Evolutionary conservation across 2,888 invertebrate species (phyloP), one percentile per base, ranked within the genome.

Genomic region (Euplexia lucipara): DNA sequence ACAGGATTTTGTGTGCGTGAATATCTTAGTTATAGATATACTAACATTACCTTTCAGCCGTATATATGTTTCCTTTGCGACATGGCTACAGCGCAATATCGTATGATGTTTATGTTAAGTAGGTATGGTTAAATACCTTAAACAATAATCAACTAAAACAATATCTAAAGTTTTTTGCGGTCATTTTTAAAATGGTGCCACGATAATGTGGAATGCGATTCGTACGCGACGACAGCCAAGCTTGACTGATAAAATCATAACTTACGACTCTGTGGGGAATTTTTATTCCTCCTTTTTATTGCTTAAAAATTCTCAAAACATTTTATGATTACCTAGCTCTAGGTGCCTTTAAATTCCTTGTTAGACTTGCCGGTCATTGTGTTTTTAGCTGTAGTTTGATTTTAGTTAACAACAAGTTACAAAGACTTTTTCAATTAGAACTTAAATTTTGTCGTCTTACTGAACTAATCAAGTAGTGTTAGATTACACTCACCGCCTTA

Each of bases 391-490:
- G 3, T 44, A 61, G 14, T 41, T 51, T 14, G 14, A 35, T n/a
- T 37, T 64, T 37, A 45, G 35, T 70, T 45, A 35, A 20, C 5
- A 72, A 62, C 20, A 56, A 16, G 34, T n/a, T 20, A 49, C 49
- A 37, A 58, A 47, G 26, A 42, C n/a, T 60, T 39, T 51, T 56
- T 49, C 53, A 56, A 53, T 62, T 62, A 63, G 30, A 41, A 49
- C 53, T 12, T 59, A 51, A 44, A 49, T 75, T 69, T 71, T 41
- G 54, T 60, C 57, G 44, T 67, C 48, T 65, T 48, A 45, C 41
- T 49, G 60, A 66, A 70, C 45, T 53, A 67, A 78, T 72, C 63
- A 64, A 68, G 53, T 70, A 63, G 67, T 74, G 64, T 70, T 62
- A 58, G 62, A 68, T 63, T 65, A 58, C 44, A 51, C 48, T 63